Conservation (phyloP, 1,140 invertebrate genomes). For the Orussus abietinus region DNA sequence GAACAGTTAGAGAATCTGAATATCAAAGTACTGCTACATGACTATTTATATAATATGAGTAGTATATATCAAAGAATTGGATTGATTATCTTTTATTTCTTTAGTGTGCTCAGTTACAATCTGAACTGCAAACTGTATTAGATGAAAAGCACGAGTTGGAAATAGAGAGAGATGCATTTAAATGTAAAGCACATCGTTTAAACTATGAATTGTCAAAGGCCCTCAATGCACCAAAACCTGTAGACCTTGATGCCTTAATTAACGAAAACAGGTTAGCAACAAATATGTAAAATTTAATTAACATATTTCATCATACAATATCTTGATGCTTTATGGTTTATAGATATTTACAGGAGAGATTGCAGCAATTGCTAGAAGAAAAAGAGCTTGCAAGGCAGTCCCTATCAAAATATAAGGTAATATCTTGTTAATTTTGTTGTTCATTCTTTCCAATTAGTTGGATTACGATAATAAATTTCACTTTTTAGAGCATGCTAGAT, state of each 20-base stretch:
- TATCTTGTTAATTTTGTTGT: constrained; percentile 7
- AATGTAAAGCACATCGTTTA: constrained; percentile 77
- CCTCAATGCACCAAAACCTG: constrained; percentile 58
- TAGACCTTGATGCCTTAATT: constrained; percentile 78
- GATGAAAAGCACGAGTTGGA: constrained; percentile 85
- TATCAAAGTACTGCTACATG: constrained; percentile 52
- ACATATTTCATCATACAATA: constrained; percentile 10
- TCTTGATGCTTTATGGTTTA: constrained; percentile 22
- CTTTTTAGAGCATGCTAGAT: constrained; percentile 58
- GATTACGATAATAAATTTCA: constrained; percentile 17
- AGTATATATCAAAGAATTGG: constrained; percentile 5
- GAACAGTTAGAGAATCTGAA: constrained; percentile 65
- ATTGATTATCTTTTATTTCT: constrained; percentile 23
- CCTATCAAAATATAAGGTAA: constrained; percentile 71
- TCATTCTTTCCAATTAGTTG: no score
- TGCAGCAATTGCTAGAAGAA: constrained; percentile 76
- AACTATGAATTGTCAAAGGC: constrained; percentile 78
- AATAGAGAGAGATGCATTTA: constrained; percentile 78
- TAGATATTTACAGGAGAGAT: constrained; percentile 74
- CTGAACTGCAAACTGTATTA: constrained; percentile 71
- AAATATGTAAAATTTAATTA: constrained; percentile 5
- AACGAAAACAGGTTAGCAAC: constrained; percentile 68
- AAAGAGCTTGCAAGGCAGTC: constrained; percentile 69
- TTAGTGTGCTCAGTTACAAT: constrained; percentile 63
- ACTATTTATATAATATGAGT: constrained; percentile 1